Conservation (phyloP, 2,888 invertebrate genomes). For the Chymomyza procnemis region DNA sequence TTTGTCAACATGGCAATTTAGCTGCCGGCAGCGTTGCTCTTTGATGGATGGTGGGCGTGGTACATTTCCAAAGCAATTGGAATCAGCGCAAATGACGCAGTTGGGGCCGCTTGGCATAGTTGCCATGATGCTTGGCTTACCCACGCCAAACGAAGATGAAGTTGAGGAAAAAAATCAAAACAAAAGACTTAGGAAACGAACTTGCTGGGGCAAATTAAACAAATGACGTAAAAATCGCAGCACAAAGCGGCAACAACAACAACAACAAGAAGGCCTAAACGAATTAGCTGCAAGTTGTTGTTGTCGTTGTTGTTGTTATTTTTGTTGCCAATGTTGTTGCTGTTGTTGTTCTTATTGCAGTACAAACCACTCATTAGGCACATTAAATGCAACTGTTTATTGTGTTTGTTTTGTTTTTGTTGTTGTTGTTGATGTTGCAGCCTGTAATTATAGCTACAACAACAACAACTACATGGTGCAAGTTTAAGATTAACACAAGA, state of each 20-base stretch:
- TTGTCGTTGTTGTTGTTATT: conserved; percentile 33
- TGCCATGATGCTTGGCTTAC: conserved; percentile 32
- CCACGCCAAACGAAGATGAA: conserved; percentile 46
- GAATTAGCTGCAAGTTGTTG: conserved; percentile 50
- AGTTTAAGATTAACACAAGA: conserved; percentile 56
- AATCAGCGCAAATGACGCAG: conserved; percentile 39
- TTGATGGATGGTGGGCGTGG: conserved; percentile 19
- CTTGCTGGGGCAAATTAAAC: conserved; percentile 59
- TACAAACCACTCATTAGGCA: conserved; percentile 69
- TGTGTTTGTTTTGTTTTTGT: conserved; percentile 29
- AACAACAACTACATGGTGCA: conserved; percentile 38
- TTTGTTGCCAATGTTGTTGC: conserved; percentile 18
- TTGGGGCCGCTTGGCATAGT: conserved; percentile 13
- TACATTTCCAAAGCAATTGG: conserved; percentile 22
- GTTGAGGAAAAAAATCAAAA: conserved; percentile 33
- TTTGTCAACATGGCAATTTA: background rate
- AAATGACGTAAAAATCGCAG: conserved; percentile 55
- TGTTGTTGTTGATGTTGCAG: conserved; percentile 17
- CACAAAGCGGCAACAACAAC: conserved; percentile 27
- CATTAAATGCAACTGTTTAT: conserved; percentile 58
- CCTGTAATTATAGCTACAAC: conserved; percentile 46
- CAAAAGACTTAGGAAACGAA: conserved; percentile 71
- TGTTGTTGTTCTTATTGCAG: conserved; percentile 51
- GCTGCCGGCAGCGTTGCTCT: background rate
- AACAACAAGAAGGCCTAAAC: conserved; percentile 35